phyloP scores from a whole-genome alignment of 2,888 invertebrate species.

The Notocelia uddmanniana region DNA sequence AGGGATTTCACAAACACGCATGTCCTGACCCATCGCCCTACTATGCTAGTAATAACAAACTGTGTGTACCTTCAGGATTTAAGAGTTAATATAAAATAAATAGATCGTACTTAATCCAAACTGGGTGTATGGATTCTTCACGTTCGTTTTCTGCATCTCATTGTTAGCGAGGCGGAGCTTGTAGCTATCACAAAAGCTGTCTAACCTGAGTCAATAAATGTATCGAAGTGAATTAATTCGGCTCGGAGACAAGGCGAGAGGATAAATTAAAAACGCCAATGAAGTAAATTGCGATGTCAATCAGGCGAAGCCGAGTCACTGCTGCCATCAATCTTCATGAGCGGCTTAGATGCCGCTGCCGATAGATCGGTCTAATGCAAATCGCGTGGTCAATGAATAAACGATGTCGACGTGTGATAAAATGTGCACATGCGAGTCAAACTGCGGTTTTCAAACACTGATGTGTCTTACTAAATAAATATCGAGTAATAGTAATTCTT shows the following conservation, averaged over 20 bases:
- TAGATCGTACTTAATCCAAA: too few species aligned
- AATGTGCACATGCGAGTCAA: slow-evolving; percentile 3
- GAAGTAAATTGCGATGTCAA: slow-evolving; percentile 82
- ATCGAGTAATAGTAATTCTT: too few species aligned
- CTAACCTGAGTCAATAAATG: slow-evolving; percentile 19
- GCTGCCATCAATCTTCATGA: slow-evolving; percentile 79
- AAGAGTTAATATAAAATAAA: too few species aligned
- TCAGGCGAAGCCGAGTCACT: slow-evolving; percentile 72
- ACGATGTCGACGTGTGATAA: slow-evolving; percentile 10
- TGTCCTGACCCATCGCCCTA: too few species aligned
- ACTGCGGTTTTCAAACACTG: neutral
- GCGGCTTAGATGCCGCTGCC: slow-evolving; percentile 49
- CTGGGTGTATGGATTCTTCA: too few species aligned
- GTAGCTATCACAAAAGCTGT: neutral
- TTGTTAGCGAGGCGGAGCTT: neutral
- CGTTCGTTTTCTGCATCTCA: neutral
- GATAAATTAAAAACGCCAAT: slow-evolving; percentile 80
- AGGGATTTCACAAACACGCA: too few species aligned
- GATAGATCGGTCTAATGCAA: slow-evolving; percentile 45
- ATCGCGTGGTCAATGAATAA: slow-evolving; percentile 31
- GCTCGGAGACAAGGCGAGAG: slow-evolving; percentile 60
- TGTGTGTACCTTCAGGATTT: too few species aligned
- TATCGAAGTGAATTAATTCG: slow-evolving; percentile 60
- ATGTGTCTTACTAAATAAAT: too few species aligned
- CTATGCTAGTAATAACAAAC: too few species aligned